Conservation (phyloP, 1,140 invertebrate genomes). For the Eriosoma lanigerum region DNA sequence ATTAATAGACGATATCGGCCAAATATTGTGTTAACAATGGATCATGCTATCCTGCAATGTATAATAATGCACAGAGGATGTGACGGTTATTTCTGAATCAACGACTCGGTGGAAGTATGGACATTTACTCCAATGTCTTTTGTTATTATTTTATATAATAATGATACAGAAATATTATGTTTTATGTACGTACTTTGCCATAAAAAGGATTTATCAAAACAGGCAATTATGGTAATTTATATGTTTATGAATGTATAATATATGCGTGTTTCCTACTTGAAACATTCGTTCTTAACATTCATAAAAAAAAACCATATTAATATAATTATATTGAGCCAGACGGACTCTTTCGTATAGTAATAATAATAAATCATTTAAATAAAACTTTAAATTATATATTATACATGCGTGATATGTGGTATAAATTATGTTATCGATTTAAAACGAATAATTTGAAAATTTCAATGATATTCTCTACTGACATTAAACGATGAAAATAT, state of each 20-base stretch:
- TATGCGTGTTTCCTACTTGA: conserved; percentile 29
- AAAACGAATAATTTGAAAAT: too few species aligned
- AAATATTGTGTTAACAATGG: conserved; percentile 37
- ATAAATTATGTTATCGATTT: too few species aligned
- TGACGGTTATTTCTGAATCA: conserved; percentile 39
- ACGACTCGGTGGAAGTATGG: conserved; percentile 19
- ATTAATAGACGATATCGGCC: neutral
- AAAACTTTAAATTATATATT: too few species aligned
- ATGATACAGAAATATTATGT: neutral
- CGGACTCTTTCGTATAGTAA: conserved; percentile 2
- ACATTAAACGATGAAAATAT: too few species aligned
- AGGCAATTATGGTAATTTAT: conserved; percentile 8
- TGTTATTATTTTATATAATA: neutral
- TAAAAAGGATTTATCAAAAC: conserved; percentile 33
- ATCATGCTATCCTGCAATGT: neutral
- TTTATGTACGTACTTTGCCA: conserved; percentile 7
- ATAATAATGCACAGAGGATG: conserved; percentile 2
- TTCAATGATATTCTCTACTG: too few species aligned
- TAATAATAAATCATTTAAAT: neutral
- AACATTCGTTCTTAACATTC: neutral
- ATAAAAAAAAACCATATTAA: conserved; percentile 7
- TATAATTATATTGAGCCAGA: neutral
- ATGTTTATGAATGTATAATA: neutral
- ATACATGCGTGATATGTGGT: too few species aligned
- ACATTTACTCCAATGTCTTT: neutral